Conservation (phyloP, 1,140 invertebrate species). For the Panagrolaimus sp. region DNA sequence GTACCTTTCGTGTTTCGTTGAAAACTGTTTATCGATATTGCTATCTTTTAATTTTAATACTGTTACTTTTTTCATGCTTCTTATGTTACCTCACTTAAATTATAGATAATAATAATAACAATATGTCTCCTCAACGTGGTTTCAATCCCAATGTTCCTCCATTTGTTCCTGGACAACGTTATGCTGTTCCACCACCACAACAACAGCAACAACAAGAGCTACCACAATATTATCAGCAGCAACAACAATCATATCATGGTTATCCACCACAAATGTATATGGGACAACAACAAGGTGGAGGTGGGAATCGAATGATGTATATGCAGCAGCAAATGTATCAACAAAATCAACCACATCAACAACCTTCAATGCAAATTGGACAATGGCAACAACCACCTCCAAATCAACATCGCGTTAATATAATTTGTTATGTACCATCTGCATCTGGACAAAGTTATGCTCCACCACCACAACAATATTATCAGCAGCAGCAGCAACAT, state of each 20-base stretch:
- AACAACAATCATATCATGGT: background rate
- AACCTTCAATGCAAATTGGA: background rate
- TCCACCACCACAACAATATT: background rate
- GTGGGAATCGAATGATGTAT: background rate
- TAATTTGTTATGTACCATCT: too few relatives aligned
- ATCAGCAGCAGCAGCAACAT: slow-evolving; percentile 1
- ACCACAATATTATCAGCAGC: slow-evolving; percentile 5
- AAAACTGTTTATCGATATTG: too few relatives aligned
- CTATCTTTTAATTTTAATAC: too few relatives aligned
- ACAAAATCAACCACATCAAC: slow-evolving; percentile 16
- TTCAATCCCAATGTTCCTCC: slow-evolving; percentile 46
- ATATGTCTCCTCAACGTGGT: background rate
- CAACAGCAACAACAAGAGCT: background rate
- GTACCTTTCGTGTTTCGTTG: too few relatives aligned
- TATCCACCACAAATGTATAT: slow-evolving; percentile 14
- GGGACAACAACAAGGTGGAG: background rate
- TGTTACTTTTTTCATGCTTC: too few relatives aligned
- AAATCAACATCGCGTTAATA: too few relatives aligned
- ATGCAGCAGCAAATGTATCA: slow-evolving; percentile 1
- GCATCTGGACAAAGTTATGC: too few relatives aligned
- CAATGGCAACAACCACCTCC: slow-evolving; percentile 14
- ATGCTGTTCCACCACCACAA: background rate
- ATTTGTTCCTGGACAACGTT: slow-evolving; percentile 41
- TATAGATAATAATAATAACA: too few relatives aligned
- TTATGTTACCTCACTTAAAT: too few relatives aligned